A percentile compares a stretch with the other conserved stretches of the same genome.
These are phyloP conservation scores for Morus bassanus DNA, from an alignment of 2,797 vertebrate species.

Conservation along the genomic window DNA sequence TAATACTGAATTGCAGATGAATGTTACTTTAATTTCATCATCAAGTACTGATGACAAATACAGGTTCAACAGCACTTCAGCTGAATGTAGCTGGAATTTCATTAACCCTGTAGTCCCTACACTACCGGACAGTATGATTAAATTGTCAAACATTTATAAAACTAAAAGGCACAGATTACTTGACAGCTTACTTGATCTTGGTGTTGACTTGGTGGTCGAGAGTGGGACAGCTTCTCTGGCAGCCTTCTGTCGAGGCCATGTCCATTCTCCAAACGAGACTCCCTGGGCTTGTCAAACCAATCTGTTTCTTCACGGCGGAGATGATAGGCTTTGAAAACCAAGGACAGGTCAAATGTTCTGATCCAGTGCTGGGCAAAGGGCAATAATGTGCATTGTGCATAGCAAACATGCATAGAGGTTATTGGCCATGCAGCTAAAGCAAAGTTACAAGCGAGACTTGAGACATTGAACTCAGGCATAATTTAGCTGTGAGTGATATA, in stretches of 20 bases:
- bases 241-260: slow-evolving; percentile 86
- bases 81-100: neutral
- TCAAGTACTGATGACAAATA: neutral
- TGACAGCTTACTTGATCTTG: slow-evolving; percentile 82
- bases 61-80: neutral
- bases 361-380: slow-evolving; percentile 58
- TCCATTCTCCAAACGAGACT: slow-evolving; percentile 87
- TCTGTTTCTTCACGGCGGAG: slow-evolving; percentile 97
- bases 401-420: slow-evolving; percentile 71
- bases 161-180: slow-evolving; percentile 68
- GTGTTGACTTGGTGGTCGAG: slow-evolving; percentile 76
- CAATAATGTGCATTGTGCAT: slow-evolving; percentile 55
- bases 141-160: neutral
- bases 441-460: slow-evolving; percentile 37
- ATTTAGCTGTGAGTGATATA: slow-evolving; percentile 12
- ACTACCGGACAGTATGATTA: neutral
- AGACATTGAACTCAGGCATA: slow-evolving; percentile 36
- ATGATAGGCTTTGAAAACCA: slow-evolving; percentile 93
- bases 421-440: slow-evolving; percentile 72
- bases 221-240: slow-evolving; percentile 80
- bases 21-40: neutral
- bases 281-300: slow-evolving; percentile 99
- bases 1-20: neutral
- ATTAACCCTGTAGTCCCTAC: neutral
- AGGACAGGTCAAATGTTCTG: slow-evolving; percentile 79